Base-by-base conservation (phyloP, 2,797 vertebrate genomes). In the Vespertilio murinus region DNA sequence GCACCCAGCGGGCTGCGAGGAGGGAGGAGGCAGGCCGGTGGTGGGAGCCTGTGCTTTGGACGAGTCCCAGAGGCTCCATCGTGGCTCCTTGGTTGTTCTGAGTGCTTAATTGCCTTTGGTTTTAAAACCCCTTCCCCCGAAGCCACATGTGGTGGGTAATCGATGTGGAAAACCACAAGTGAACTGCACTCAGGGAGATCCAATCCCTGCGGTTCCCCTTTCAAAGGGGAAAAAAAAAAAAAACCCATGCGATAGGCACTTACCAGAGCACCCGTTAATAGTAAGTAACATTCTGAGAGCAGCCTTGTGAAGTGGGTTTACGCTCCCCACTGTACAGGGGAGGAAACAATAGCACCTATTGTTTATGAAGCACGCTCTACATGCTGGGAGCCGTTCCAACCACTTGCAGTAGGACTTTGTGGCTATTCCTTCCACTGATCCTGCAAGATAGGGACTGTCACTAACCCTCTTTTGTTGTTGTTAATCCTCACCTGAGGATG, bases 91-190 rank as follows among this genome's bases (percentile, higher is more conserved):
- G 65, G 52, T 82, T 71, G 75, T 70, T 94, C 93, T 93, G 33
- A 88, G 69, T 75, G 69, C 81, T 85, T 95, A 87, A 96, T 96
- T 94, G 95, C 85, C 18, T 96, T 90, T 88, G 90, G 92, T 93
- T 96, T 94, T 90, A 91, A 95, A 88, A 74, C 25, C 80, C 40
- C 65, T 88, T 97, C 96, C 87, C 96, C 70, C 0, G 64, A 96
- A 97, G 94, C 93, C 94, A 88, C 96, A 94, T 92, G 92, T 95
- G 93, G 81, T 4, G 52, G n/a, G 81, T 82, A 86, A 96, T 97
- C 96, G 92, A 95, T 96, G 93, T n/a, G 40, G 92, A 90, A 96
- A 95, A 86, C 94, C 94, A 88, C 96, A 96, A 95, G 93, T 69
- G 94, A 96, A 90, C 94, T 91, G 77, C 49, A 95, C 89, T 96